Evolutionary conservation across 2,113 vertebrate species (phyloP), one percentile per base, ranked within the genome.

Genomic region (Isurus oxyrinchus): DNA sequence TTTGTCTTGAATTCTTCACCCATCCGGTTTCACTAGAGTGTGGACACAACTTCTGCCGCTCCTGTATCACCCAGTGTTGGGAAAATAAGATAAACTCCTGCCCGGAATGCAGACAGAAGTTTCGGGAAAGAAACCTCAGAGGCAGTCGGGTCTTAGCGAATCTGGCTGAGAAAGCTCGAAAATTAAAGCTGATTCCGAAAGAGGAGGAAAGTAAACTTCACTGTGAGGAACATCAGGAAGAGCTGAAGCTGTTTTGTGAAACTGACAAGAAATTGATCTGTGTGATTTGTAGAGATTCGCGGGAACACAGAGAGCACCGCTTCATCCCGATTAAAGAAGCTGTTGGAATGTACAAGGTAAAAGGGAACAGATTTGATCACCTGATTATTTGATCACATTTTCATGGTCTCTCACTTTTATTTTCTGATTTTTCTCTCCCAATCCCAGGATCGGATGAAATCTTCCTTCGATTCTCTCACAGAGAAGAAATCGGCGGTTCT

Each of bases 241-340:
- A 90, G 57, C 87, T 57, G 81, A 84, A 84, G 81, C 81, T 84
- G 81, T 84, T 84, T 49, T 84, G 81, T 44, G 81, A 84, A 84
- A 90, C 53, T 27, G 87, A 90, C 87, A 55, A 90, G 87, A 53
- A 90, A 57, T 14, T 90, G 25, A 31, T 57, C 53, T 90, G 87
- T 57, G 5, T 27, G 44, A 57, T 25, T 57, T 90, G 87, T 57
- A 53, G 25, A 57, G 25, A 55, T 57, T 27, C 87, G 25, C 23
- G 2, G 53, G 87, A 90, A 90, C 87, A 90, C 87, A 90, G 6
- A 72, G 5, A 7, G 0, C 86, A 88, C 87, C 0, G 4, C 87
- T 90, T 57, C 87, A 13, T 90, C 0, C 87, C 25, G 21, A 31
- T 90, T 90, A 0, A 13, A 90, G 87, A 90, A 90, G 87, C 81